Evolutionary conservation across 2,113 vertebrate species (phyloP), one percentile per base, ranked within the genome.

Genomic region (Oncorhynchus masou): DNA sequence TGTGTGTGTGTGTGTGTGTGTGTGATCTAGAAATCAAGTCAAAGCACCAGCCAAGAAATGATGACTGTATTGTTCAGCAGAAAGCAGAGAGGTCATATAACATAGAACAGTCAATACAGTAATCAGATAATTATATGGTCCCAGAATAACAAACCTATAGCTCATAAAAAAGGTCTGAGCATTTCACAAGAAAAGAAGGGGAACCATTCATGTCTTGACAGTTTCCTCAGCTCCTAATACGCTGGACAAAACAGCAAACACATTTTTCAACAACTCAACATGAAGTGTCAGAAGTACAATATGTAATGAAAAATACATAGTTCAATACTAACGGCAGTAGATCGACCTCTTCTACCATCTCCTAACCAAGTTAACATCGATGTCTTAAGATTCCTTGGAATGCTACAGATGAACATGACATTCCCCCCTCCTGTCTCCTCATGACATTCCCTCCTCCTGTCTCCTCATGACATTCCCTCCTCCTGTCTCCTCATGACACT

Each of bases 61-160:
- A 13, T 51, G 15, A 15, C 4, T 16, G 12, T 15, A 51, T 51
- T 16, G 15, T 16, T 51, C 12, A 51, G 11, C 49, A 51, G 49
- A 51, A 51, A 51, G 12, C 49, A 16, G 3, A 51, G 16, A 51
- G 49, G 49, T 11, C 49, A 51, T 51, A 16, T 16, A 54, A 15
- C 60, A n/a, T 22, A 15, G n/a, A n/a, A 15, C 60, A 22, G 24
- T 13, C 70, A 65, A 60, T 2, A 15, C 24, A 2, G 71, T 45
- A 67, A 39, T 74, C 49, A 27, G 31, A n/a, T 45, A 67, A 39
- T 74, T 34, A 31, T n/a, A n/a, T 84, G 77, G 70, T 68, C 39
- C 57, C 67, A 9, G 59, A n/a, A 15, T 13, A 54, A 9, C 22
- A 20, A 75, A 19, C 59, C 51, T 2, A 5, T 15, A n/a, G 54